Evolutionary conservation across 1,140 invertebrate genomes (phyloP).

Genomic region (Bombus terrestris): DNA sequence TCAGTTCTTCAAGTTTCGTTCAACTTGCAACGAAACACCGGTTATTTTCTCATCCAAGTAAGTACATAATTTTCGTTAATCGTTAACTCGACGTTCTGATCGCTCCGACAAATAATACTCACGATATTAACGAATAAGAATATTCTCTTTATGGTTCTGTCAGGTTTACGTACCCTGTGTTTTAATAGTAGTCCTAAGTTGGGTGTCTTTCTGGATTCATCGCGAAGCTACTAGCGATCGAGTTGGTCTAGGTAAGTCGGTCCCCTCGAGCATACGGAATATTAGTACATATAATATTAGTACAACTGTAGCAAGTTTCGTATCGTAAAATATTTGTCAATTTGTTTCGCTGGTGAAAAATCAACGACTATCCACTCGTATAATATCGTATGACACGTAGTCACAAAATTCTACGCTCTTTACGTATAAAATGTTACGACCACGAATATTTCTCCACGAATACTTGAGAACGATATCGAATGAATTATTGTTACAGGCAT

Average conservation of each 20-base stretch:
- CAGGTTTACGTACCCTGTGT: constrained; percentile 97
- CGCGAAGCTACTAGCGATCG: constrained; percentile 94
- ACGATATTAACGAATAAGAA: no score
- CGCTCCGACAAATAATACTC: rapidly evolving
- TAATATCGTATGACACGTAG: rapidly evolving
- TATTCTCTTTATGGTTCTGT: background rate
- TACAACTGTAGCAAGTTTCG: no score
- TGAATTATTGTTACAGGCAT: constrained; percentile 86
- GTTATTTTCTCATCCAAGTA: constrained; percentile 95
- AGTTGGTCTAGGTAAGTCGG: constrained; percentile 86
- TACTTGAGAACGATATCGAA: rapidly evolving
- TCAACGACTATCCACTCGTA: no score
- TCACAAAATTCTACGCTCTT: no score
- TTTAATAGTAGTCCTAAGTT: constrained; percentile 96
- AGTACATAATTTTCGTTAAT: background rate
- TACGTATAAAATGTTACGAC: no score
- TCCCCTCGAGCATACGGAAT: constrained; percentile 66
- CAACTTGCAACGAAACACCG: constrained; percentile 94
- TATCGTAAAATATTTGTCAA: no score
- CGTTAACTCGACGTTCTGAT: no score
- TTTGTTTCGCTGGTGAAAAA: no score
- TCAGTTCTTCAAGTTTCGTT: constrained; percentile 96
- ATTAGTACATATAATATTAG: background rate
- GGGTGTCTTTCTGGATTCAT: constrained; percentile 99
- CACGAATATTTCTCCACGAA: no score